Evolutionary conservation across 2,888 invertebrate genomes (phyloP).

Genomic region (Therioaphis trifolii): DNA sequence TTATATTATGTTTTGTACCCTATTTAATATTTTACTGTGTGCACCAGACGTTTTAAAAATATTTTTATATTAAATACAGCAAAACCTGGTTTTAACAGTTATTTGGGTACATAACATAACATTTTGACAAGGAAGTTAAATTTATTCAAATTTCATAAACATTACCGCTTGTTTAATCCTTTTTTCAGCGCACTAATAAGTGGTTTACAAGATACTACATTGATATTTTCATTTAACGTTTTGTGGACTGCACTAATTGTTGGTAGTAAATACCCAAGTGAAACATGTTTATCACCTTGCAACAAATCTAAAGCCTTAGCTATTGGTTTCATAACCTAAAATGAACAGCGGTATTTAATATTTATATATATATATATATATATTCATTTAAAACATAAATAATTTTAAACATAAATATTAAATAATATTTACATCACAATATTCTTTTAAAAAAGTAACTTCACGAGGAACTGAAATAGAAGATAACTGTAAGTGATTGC

Average conservation of each 20-base stretch:
- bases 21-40: neutral
- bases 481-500: too few relatives aligned
- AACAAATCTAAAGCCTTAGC: slow-evolving; percentile 1
- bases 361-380: too few relatives aligned
- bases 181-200: neutral
- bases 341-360: too few relatives aligned
- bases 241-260: neutral
- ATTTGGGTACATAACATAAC: too few relatives aligned
- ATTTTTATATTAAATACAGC: too few relatives aligned
- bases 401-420: slow-evolving; percentile 4
- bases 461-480: neutral
- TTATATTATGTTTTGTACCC: neutral
- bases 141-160: neutral
- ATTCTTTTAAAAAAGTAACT: slow-evolving; percentile 7
- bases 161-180: neutral
- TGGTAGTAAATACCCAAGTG: slow-evolving; percentile 2
- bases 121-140: too few relatives aligned
- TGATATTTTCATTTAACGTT: neutral
- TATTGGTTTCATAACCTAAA: slow-evolving; percentile 10
- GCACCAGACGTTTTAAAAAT: too few relatives aligned
- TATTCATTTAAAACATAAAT: too few relatives aligned
- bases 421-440: neutral
- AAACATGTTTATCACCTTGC: neutral
- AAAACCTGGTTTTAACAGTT: too few relatives aligned
- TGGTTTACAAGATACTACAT: neutral